Percentiles rank a stretch among this genome's conserved stretches.
phyloP scores from a whole-genome alignment of 2,797 vertebrate genomes.

The Threskiornis aethiopicus region DNA sequence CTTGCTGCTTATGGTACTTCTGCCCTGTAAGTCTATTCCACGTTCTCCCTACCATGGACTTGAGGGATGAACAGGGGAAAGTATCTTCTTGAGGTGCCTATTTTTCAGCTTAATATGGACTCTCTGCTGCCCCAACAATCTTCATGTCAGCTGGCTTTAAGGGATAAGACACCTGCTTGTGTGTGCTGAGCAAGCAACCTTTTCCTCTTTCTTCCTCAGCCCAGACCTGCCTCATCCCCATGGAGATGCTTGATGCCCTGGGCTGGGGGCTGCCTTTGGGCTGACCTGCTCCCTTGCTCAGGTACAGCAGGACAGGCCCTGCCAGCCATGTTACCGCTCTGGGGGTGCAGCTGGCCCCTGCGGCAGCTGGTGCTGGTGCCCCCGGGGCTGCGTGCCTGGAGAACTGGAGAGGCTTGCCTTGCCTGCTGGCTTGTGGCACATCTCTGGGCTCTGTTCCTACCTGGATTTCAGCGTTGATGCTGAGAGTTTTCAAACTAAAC shows the following conservation, averaged over 20 bases:
- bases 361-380: background rate
- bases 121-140: background rate
- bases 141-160: background rate
- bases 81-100: background rate
- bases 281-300: background rate
- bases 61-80: background rate
- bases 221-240: background rate
- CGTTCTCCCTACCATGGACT: accelerated
- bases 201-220: background rate
- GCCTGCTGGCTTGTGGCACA: background rate
- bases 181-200: background rate
- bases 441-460: background rate
- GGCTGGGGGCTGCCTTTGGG: background rate
- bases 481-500: background rate
- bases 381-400: background rate
- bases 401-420: background rate
- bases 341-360: background rate
- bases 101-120: background rate
- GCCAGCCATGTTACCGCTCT: accelerated
- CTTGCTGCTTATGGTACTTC: background rate
- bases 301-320: no score
- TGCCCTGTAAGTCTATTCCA: background rate
- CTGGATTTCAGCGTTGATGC: background rate
- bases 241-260: accelerated
- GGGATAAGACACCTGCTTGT: background rate